Base-by-base conservation (phyloP, 2,888 invertebrate genomes). In the Pogonocherus hispidulus region DNA sequence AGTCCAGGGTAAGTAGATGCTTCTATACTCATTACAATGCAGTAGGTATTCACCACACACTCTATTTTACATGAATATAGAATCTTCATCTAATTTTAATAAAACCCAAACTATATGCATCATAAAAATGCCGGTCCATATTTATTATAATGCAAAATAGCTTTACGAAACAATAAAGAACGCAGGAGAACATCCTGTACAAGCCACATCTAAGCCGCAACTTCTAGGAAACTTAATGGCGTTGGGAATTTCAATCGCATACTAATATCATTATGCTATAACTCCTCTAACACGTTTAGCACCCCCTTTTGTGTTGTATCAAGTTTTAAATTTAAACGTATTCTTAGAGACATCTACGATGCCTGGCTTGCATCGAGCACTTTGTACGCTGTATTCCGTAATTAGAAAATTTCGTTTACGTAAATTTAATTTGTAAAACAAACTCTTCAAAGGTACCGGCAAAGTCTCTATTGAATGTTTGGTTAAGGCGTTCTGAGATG, bases 401-500 rank as follows among this genome's bases (percentile, higher is more conserved):
- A 59, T 59, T 59, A 59, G 18, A 14, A 46, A 27, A 32, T 59
- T 47, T 47, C 47, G 27, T 47, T 47, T 35, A 14, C 11, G 19
- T 16, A 47, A 46, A 59, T 35, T 47, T 32, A 59, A 59, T 59
- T 59, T 47, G 52, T 52, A 32, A 52, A 52, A 52, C 32, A 52
- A 52, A 52, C 52, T 52, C 52, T 19, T 52, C 52, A 52, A 52
- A 52, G 52, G 52, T 16, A 52, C 23, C 51, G 14, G 8, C 14
- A 16, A 32, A 32, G 32, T 52, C 52, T 27, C 19, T 49, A 52
- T 52, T 52, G 52, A 52, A 52, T 35, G 52, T 52, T 52, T 32
- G 52, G 52, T 32, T 35, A 52, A 27, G 27, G 52, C 11, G 18
- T 52, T 51, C n/a, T 23, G 14, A 23, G n/a, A 16, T 19, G 19